Conservation (phyloP, 2,888 invertebrate species). For the Apotomis capreana region DNA sequence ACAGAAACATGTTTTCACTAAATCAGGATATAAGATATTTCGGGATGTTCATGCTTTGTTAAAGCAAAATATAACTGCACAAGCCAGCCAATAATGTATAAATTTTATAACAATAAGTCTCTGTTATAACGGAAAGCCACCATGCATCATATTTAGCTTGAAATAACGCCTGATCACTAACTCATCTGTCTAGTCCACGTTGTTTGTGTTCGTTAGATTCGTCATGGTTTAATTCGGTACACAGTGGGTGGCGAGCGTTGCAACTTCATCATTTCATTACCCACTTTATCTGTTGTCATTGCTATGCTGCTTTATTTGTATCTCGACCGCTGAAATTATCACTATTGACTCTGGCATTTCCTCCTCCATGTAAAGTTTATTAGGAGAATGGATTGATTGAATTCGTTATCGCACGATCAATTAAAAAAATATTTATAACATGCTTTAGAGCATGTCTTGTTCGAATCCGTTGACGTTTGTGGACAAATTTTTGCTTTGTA, state of each 20-base stretch:
- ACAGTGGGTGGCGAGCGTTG: constrained; percentile 64
- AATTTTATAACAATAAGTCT: constrained; percentile 6
- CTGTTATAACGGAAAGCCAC: constrained; percentile 8
- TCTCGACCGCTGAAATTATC: constrained; percentile 28
- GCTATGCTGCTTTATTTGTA: constrained; percentile 35
- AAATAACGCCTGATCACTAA: constrained; percentile 33
- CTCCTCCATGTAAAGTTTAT: constrained; percentile 2
- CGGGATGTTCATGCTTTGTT: too few species aligned
- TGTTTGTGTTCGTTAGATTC: constrained; percentile 50
- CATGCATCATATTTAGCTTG: constrained; percentile 29
- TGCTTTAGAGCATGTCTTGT: background rate
- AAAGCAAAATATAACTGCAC: background rate
- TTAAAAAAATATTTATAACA: background rate
- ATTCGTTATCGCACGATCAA: background rate
- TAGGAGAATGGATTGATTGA: background rate
- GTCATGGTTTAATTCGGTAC: constrained; percentile 66
- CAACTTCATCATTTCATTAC: constrained; percentile 56
- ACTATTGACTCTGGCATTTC: constrained; percentile 18
- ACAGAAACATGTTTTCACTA: background rate
- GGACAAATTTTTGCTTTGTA: background rate
- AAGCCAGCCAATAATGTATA: background rate
- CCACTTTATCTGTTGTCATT: constrained; percentile 49
- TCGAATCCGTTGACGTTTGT: too few species aligned
- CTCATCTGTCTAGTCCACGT: constrained; percentile 33
- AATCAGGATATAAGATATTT: too few species aligned